Conservation (phyloP, 1,140 invertebrate genomes). For the Trypoxylus dichotomus region DNA sequence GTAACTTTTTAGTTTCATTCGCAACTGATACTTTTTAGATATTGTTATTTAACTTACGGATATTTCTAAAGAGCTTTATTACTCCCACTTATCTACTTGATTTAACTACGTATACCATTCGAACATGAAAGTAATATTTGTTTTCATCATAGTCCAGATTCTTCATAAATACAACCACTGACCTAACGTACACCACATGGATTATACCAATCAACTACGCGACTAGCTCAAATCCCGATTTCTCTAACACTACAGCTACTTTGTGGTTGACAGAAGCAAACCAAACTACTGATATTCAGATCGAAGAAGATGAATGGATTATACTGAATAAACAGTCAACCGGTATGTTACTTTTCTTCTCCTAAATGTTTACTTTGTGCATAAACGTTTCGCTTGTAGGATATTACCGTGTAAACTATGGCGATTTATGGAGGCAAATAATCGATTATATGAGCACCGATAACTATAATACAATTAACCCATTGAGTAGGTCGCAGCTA, state of each 20-base stretch:
- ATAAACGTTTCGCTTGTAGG: slow-evolving; percentile 33
- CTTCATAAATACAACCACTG: neutral
- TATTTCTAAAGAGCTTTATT: too few species aligned
- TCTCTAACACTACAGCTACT: neutral
- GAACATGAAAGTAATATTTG: neutral
- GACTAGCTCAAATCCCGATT: neutral
- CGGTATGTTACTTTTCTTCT: neutral
- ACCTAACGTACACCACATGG: slow-evolving; percentile 37
- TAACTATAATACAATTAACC: neutral
- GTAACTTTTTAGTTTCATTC: too few species aligned
- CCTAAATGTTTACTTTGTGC: neutral
- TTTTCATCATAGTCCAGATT: neutral
- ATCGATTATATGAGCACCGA: slow-evolving; percentile 12
- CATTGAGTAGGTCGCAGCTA: slow-evolving; percentile 63
- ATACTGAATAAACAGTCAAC: neutral
- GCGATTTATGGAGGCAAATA: neutral
- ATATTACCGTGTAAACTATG: slow-evolving; percentile 31
- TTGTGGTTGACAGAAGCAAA: slow-evolving; percentile 29
- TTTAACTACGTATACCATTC: too few species aligned
- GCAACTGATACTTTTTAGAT: too few species aligned
- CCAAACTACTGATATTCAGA: neutral
- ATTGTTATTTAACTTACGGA: too few species aligned
- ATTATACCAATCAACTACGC: slow-evolving; percentile 17
- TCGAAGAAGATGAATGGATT: neutral
- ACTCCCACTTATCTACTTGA: too few species aligned